Evolutionary conservation across 2,113 vertebrate species (phyloP), one percentile per base, ranked within the genome.

Genomic region (Brienomyrus longianalis): DNA sequence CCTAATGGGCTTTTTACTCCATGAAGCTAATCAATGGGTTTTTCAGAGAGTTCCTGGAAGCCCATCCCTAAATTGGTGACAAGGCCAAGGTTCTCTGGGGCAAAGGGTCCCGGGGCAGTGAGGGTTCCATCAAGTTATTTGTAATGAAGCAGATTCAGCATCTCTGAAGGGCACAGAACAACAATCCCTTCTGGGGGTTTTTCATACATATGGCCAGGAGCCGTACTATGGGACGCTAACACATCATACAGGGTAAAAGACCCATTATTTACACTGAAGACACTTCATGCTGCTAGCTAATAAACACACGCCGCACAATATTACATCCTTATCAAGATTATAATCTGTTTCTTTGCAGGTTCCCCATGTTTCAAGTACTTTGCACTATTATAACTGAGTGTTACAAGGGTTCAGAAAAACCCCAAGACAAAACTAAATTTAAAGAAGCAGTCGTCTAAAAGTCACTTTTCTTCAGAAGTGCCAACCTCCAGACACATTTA

Each of bases 401-500:
- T 80, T 31, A 70, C 62, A 3, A 31, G 62, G 23, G 19, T 80
- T 80, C 35, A 39, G 74, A 92, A 96, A 96, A 94, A 96, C 93
- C 92, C 92, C 92, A 94, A 92, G 92, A 91, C 95, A 93, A 96
- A 94, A 95, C 92, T 92, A 95, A 90, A 91, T 95, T 94, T 92
- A 93, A 93, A 94, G 95, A 95, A 96, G 94, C 94, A 96, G n/a
- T 66, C 15, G 31, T 8, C 96, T 97, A 97, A 95, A 97, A 97
- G 96, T 96, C 93, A 94, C 96, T 95, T 86, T 86, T 94, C 95
- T 96, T 97, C 97, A 94, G 96, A 87, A 90, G 93, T 95, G 94
- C 94, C 95, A 48, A 88, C 95, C 97, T 97, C 97, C 96, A 97
- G 97, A 97, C 96, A 97, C 95, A 96, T 96, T 96, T 94, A 93